Base-by-base conservation (phyloP, 37 sponge, comb jelly and placozoan species). In the Petrosia ficiformis region DNA sequence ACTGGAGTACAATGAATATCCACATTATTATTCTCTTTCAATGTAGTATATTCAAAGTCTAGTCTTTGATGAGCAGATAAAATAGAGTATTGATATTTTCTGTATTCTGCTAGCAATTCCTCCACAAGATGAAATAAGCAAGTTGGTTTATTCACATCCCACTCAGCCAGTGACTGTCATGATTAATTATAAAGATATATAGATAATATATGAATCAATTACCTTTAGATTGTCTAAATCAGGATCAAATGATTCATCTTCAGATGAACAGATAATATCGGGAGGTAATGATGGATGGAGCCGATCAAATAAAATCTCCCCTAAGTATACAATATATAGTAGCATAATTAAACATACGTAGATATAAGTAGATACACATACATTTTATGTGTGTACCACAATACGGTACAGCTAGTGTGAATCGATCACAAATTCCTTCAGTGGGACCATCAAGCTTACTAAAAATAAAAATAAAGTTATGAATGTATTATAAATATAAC, bases 291-390 rank as follows among this genome's bases (percentile, higher is more conserved):
- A 22, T 31, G 81, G 77, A 28, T 84, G 60, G 10, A 43, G 77
- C 30, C 72, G 82, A 42, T 91, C 85, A 75, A 94, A 94, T 14
- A 94, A 61, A 0, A 94, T 78, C 67, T 94, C 92, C 89, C 93
- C 94, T 93, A 41, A 10, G 39, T 28, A 61, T 29, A n/a, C 33
- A 16, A 26, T 24, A 24, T 10, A 61, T 77, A 38, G 22, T 0
- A 38, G 14, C 29, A 33, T 59, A 24, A 68, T 34, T 44, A 40
- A 54, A 52, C 24, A 52, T 21, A 44, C 3, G 68, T 64, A 76
- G 34, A 21, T 19, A 33, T 8, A 19, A 48, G 14, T 48, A 14
- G 54, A 14, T 48, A 48, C 14, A 57, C 91, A 80, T 77, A 93
- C 94, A 93, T 29, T 82, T 44, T n/a, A 93, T 44, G 28, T 74